phyloP scores from a whole-genome alignment of 92 coral and sea anemone genomes.

The Phymanthus crucifer region DNA sequence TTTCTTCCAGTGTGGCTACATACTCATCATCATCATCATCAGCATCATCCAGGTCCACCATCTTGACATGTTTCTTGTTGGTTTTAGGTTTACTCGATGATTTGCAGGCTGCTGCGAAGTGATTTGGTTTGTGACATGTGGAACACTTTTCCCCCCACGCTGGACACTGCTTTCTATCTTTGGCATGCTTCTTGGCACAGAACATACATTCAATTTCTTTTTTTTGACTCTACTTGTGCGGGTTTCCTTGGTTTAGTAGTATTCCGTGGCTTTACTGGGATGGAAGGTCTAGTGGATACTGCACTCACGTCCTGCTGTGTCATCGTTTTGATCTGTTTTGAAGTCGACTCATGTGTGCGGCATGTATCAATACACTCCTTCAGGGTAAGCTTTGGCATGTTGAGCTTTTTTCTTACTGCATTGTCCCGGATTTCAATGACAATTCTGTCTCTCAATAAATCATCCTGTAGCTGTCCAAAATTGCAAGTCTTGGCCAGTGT shows the following conservation, averaged over 20 bases:
- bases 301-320: slow-evolving; percentile 1
- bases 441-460: slow-evolving; percentile 39
- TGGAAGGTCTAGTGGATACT: not conserved
- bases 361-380: slow-evolving; percentile 33
- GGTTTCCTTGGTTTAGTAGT: not conserved
- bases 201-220: slow-evolving; percentile 37
- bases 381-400: slow-evolving; percentile 45
- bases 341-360: slow-evolving; percentile 38
- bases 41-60: slow-evolving; percentile 6
- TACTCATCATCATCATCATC: slow-evolving; percentile 46
- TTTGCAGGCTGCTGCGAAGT: slow-evolving; percentile 47
- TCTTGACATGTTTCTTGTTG: too few species aligned
- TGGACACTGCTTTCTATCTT: slow-evolving; percentile 48
- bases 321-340: slow-evolving; percentile 16
- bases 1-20: too few species aligned
- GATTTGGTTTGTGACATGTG: slow-evolving; percentile 40
- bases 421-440: slow-evolving; percentile 42
- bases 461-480: slow-evolving; percentile 56
- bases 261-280: not conserved
- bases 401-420: slow-evolving; percentile 40
- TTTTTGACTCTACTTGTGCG: not conserved
- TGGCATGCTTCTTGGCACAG: slow-evolving; percentile 48
- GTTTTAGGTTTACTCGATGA: not conserved
- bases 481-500: slow-evolving; percentile 67
- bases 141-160: slow-evolving; percentile 61